Evolutionary conservation across 2,797 vertebrate species (phyloP).

Genomic region (Psittacula echo): DNA sequence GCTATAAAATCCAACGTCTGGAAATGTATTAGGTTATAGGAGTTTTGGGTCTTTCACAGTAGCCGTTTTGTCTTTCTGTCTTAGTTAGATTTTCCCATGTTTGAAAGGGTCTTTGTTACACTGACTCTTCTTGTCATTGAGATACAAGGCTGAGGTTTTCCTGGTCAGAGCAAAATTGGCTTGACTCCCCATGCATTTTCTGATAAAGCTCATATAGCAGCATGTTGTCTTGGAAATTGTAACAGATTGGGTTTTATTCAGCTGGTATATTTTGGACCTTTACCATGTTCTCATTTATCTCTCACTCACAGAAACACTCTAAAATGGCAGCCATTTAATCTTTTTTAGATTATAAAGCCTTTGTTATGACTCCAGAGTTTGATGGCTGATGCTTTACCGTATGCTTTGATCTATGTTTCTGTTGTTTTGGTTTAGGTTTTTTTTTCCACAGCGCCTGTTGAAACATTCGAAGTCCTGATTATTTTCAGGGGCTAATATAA

Average conservation of each 20-base stretch:
- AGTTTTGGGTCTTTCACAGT: conserved; percentile 24
- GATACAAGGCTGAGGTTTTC: conserved; percentile 16
- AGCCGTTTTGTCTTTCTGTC: neutral
- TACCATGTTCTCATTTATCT: conserved; percentile 45
- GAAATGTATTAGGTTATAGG: neutral
- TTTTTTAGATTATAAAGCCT: conserved; percentile 42
- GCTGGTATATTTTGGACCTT: conserved; percentile 11
- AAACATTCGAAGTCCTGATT: neutral
- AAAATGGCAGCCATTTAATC: conserved; percentile 46
- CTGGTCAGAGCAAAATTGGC: neutral
- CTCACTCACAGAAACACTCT: neutral
- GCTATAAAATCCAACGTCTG: neutral
- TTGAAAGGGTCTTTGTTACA: conserved; percentile 47
- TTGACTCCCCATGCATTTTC: neutral
- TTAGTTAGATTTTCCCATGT: neutral
- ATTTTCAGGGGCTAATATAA: neutral
- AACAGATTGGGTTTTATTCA: conserved; percentile 25
- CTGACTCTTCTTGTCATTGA: neutral
- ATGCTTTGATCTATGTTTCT: conserved; percentile 9
- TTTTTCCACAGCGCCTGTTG: neutral
- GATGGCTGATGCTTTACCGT: neutral
- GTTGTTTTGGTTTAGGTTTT: neutral
- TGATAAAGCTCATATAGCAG: neutral
- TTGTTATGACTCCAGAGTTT: conserved; percentile 54
- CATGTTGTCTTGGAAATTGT: neutral